Evolutionary conservation across 2,797 vertebrate species (phyloP).

Genomic region (Bryconaethiops microstoma): DNA sequence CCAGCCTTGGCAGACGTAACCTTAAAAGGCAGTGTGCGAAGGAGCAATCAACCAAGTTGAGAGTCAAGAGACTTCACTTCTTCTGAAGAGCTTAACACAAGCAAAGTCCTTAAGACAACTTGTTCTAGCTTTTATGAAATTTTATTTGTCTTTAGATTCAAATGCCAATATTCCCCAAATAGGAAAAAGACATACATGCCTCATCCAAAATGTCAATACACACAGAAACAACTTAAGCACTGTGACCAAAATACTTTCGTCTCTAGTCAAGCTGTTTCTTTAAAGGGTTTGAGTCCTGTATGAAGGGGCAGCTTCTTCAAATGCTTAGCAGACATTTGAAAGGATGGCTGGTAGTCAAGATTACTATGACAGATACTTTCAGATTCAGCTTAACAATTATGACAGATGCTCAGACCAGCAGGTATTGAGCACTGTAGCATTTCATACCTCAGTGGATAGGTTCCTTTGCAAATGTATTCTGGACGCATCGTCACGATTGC

Average conservation of each 20-base stretch:
- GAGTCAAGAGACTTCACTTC: slow-evolving; percentile 46
- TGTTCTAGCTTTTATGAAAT: slow-evolving; percentile 9
- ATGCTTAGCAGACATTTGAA: neutral
- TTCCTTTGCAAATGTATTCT: slow-evolving; percentile 55
- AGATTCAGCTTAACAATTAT: neutral
- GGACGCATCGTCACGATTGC: slow-evolving; percentile 46
- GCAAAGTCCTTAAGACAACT: slow-evolving; percentile 60
- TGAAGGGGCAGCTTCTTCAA: neutral
- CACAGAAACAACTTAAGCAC: too few species aligned
- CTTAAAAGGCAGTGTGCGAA: slow-evolving; percentile 82
- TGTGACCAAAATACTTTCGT: neutral
- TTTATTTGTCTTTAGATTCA: neutral
- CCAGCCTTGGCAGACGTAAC: slow-evolving; percentile 74
- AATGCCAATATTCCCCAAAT: neutral
- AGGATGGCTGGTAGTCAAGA: neutral
- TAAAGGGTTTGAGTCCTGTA: neutral
- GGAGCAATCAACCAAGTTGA: slow-evolving; percentile 74
- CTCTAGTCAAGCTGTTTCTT: neutral
- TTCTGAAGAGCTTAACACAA: slow-evolving; percentile 59
- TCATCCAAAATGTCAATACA: neutral
- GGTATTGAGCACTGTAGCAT: neutral
- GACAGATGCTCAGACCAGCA: neutral
- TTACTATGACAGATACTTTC: neutral
- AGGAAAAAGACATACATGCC: neutral
- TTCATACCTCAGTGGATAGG: slow-evolving; percentile 54